Evolutionary conservation across 2,888 invertebrate species (phyloP).

Genomic region (Drosophila borborema): DNA sequence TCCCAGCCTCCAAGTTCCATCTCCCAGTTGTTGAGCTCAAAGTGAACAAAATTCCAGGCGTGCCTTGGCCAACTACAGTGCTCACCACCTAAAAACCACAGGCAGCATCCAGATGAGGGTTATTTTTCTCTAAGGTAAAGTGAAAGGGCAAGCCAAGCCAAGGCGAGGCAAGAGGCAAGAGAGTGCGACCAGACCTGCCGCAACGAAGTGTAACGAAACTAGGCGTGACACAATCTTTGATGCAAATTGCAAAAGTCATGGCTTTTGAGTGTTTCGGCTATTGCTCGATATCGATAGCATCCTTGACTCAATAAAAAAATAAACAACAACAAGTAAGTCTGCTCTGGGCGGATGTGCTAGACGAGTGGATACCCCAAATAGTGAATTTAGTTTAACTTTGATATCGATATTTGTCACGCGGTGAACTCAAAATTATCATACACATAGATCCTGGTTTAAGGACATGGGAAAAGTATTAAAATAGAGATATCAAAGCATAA

Average conservation of each 20-base stretch:
- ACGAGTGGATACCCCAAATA: not conserved
- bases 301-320: conserved; percentile 9
- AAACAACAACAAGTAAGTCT: not conserved
- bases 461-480: not conserved
- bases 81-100: conserved; percentile 10
- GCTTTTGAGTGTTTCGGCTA: conserved; percentile 54
- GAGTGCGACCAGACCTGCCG: not conserved
- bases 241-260: conserved; percentile 76
- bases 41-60: conserved; percentile 65
- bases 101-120: not conserved
- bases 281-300: conserved; percentile 39
- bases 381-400: too few relatives aligned
- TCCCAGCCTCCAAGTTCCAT: not conserved
- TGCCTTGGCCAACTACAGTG: conserved; percentile 37
- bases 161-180: too few relatives aligned
- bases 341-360: not conserved
- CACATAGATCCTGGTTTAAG: not conserved
- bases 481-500: too few relatives aligned
- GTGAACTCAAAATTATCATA: not conserved
- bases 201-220: conserved; percentile 66
- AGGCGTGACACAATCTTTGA: conserved; percentile 75
- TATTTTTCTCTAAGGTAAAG: conserved; percentile 6
- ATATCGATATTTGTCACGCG: not conserved
- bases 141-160: not conserved
- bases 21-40: conserved; percentile 39